Evolutionary conservation across 2,797 vertebrate genomes (phyloP), one percentile per base, ranked within the genome.

Genomic region (Cryptoprocta ferox): DNA sequence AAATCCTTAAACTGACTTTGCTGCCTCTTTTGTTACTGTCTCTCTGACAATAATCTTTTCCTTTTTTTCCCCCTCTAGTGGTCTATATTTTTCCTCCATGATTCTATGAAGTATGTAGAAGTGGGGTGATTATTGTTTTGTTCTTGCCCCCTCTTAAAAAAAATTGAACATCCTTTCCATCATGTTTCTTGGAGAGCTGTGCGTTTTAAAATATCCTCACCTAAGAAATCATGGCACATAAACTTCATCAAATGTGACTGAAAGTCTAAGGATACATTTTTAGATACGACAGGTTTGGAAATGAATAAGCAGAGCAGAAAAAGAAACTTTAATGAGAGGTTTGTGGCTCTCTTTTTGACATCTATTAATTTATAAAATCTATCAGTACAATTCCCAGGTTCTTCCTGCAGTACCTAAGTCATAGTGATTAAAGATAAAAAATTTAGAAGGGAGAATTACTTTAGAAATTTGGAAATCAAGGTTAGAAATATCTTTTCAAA

Each of bases 381-480:
- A 89, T 94, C 37, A 61, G 73, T 37, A 85, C 53, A 91, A 83
- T 94, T 97, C 42, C 71, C 39, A 79, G 56, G 71, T 68, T 96
- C 35, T 92, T 83, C n/a, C n/a, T 90, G 12, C 3, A 92, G 93
- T 81, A 96, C 42, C 4, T 5, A 87, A 91, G 91, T 50, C 73
- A 93, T 30, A 18, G 56, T 3, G 68, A 96, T 88, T 79, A 50
- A 94, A 87, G 89, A 97, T 95, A 92, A 97, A 76, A 89, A 96
- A 97, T 84, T 94, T 63, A 93, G 92, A 95, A 95, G 89, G 83
- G 42, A 97, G n/a, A 98, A 98, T 97, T 98, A 96, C 94, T 98
- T 98, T 97, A 96, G 93, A 98, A 97, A 98, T 94, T 96, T 94
- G 80, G 97, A 98, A 97, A 97, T 42, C 37, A 95, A 96, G 73